These are phyloP conservation scores for Vombatus ursinus DNA, from an alignment of 2,113 vertebrate genomes.

Conservation along the genomic window DNA sequence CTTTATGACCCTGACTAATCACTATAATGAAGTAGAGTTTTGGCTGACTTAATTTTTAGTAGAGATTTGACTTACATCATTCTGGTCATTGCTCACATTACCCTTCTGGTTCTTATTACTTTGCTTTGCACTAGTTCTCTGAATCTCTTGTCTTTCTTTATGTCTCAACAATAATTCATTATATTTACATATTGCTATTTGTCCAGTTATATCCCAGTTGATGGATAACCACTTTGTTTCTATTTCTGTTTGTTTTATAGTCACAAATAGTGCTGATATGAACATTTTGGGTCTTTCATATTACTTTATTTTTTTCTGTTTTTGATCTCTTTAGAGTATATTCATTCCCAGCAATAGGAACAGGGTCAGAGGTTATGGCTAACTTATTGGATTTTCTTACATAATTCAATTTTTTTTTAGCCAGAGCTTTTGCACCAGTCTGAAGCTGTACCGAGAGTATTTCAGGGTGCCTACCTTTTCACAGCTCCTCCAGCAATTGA, in stretches of 20 bases:
- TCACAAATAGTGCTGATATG: not conserved
- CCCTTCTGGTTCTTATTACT: not conserved
- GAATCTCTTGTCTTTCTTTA: too few species aligned
- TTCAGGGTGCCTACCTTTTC: not conserved
- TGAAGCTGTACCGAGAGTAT: not conserved
- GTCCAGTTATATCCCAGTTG: not conserved
- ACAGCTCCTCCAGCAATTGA: not conserved
- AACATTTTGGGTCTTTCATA: not conserved
- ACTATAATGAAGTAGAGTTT: not conserved
- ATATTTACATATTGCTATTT: not conserved
- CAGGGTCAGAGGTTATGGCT: not conserved
- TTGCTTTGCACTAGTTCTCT: too few species aligned
- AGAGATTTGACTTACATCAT: not conserved
- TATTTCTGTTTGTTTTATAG: not conserved
- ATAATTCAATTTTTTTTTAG: not conserved
- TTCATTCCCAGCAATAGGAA: not conserved
- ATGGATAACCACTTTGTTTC: not conserved
- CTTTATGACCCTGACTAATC: not conserved
- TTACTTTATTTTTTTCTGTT: not conserved
- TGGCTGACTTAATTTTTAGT: not conserved
- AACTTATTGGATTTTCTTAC: not conserved
- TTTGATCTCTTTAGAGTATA: not conserved
- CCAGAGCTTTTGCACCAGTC: not conserved
- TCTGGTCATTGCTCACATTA: not conserved
- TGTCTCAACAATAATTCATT: not conserved